These are phyloP conservation scores for Trogon surrucura DNA, from an alignment of 2,113 vertebrate genomes.

Conservation along the genomic window DNA sequence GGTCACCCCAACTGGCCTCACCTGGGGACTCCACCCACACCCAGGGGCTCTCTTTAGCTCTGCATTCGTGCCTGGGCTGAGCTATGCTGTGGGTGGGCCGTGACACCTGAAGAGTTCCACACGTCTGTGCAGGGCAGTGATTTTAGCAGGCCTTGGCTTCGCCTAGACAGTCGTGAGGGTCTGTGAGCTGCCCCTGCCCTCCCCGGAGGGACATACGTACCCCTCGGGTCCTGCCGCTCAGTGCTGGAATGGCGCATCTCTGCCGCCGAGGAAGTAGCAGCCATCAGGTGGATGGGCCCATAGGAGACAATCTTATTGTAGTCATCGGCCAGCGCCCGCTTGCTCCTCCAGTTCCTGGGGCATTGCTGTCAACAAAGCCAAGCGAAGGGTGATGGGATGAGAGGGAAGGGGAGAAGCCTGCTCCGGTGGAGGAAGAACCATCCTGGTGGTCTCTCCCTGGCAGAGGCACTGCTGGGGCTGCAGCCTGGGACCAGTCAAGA, in stretches of 20 bases:
- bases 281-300: conserved; percentile 52
- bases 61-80: neutral
- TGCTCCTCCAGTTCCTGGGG: neutral
- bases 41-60: neutral
- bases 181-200: neutral
- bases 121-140: neutral
- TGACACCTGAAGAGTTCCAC: neutral
- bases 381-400: neutral
- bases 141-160: neutral
- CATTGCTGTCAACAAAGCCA: conserved; percentile 42
- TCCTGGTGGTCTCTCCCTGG: neutral
- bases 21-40: neutral
- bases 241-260: neutral
- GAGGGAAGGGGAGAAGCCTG: neutral
- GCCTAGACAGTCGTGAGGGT: neutral
- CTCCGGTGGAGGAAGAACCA: fast-evolving
- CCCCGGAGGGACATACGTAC: neutral
- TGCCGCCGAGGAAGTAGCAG: neutral
- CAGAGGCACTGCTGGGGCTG: neutral
- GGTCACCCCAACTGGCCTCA: neutral
- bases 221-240: neutral
- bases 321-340: neutral
- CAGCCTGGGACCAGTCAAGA: neutral
- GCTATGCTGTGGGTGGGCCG: neutral
- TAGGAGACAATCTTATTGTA: conserved; percentile 69